A percentile compares a stretch with the other conserved stretches of the same genome.
These are phyloP conservation scores for Drosophila pandora DNA, from an alignment of 1,140 invertebrate genomes.

Conservation along the genomic window DNA sequence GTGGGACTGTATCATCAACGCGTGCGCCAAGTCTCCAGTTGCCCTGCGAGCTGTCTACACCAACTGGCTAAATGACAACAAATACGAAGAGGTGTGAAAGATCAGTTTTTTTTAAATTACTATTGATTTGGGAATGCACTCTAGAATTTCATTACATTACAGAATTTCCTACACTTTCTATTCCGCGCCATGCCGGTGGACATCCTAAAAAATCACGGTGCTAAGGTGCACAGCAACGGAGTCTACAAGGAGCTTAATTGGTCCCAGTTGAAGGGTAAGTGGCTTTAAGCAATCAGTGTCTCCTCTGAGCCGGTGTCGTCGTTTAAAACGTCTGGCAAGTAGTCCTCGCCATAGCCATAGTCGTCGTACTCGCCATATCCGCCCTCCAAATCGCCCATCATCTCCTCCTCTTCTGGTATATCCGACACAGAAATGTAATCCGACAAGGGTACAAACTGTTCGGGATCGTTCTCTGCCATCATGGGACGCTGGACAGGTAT, in stretches of 20 bases:
- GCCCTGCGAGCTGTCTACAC: constrained; percentile 89
- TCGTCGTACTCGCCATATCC: constrained; percentile 13
- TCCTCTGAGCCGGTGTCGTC: constrained; percentile 38
- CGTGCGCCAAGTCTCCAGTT: constrained; percentile 87
- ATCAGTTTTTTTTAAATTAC: constrained; percentile 25
- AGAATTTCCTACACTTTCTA: constrained; percentile 80
- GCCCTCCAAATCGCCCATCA: constrained; percentile 30
- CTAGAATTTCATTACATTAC: constrained; percentile 48
- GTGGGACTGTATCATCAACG: constrained; percentile 90
- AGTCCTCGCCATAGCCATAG: constrained; percentile 29
- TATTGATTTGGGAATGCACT: constrained; percentile 47
- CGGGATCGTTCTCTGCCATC: constrained; percentile 50
- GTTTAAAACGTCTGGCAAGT: constrained; percentile 11
- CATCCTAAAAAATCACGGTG: constrained; percentile 79
- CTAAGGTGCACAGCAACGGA: constrained; percentile 68
- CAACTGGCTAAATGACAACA: constrained; percentile 87
- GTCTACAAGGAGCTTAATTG: constrained; percentile 69
- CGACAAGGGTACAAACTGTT: constrained; percentile 66
- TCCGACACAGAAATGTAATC: constrained; percentile 72
- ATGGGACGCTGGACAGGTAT: constrained; percentile 32
- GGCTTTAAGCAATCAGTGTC: constrained; percentile 17
- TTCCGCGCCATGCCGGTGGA: constrained; percentile 81
- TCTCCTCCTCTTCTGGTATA: constrained; percentile 33
- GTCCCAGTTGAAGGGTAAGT: constrained; percentile 75
- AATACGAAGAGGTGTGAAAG: constrained; percentile 66